Evolutionary conservation across 2,113 vertebrate genomes (phyloP).

Genomic region (Phylloscopus trochiloides): DNA sequence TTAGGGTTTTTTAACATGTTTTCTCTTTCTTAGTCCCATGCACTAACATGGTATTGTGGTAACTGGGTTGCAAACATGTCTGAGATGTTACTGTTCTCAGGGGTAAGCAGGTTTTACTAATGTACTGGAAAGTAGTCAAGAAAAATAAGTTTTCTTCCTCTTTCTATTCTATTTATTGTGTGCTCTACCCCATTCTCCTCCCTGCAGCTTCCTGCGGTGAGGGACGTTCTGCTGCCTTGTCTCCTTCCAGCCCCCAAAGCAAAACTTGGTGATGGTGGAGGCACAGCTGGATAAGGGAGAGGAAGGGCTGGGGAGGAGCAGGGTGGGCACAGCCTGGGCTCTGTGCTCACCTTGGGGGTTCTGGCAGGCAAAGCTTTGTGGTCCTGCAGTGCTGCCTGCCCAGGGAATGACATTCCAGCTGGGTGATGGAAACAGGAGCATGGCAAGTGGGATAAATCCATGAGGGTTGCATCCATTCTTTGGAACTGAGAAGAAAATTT

Average conservation of each 20-base stretch:
- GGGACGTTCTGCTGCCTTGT: neutral
- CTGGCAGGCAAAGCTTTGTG: neutral
- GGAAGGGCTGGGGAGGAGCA: neutral
- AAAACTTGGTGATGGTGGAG: neutral
- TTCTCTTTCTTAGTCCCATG: neutral
- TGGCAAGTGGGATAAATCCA: neutral
- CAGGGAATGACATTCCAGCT: neutral
- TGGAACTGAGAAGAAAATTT: neutral
- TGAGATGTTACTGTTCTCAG: neutral
- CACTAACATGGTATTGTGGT: neutral
- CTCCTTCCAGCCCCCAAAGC: neutral
- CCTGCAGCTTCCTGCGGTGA: neutral
- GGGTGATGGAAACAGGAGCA: neutral
- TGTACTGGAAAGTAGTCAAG: neutral
- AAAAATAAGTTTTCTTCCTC: neutral
- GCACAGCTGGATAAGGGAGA: neutral
- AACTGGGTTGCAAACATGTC: neutral
- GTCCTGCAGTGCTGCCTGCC: neutral
- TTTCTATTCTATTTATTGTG: neutral
- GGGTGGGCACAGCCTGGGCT: neutral
- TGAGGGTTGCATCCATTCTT: neutral
- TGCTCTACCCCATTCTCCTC: neutral
- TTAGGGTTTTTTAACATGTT: fast-evolving
- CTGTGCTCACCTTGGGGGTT: fast-evolving
- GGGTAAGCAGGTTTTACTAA: neutral